Base-by-base conservation (phyloP, 2,797 vertebrate species). In the Synaphobranchus kaupii region DNA sequence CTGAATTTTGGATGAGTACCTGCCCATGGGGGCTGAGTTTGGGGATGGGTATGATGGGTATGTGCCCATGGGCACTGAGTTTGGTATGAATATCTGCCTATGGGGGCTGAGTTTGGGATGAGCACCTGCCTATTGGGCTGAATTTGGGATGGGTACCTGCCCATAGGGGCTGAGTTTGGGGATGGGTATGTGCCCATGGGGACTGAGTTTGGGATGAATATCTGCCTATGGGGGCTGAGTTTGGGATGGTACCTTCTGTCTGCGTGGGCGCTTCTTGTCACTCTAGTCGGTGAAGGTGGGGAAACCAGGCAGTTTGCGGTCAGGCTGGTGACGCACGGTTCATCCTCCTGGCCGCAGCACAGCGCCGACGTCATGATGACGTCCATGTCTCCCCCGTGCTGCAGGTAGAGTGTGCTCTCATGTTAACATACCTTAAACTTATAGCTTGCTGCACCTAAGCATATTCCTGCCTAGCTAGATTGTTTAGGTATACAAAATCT, bases 311-410 rank as follows among this genome's bases (percentile, higher is more conserved):
- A 97, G 92, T 22, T 98, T 97, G 83, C 94, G 92, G 0, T 92
- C 86, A 0, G 12, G 87, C 92, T 84, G 88, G 95, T 92, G 87
- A 99, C 93, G 90, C 97, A 94, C 3, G 97, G 96, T 86, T 98
- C 98, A 0, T 98, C 97, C 0, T 97, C 94, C 83, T 95, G 94
- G 0, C 68, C 92, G 90, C 87, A 91, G 44, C 97, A 98, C 89
- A 97, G 82, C 39, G 95, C 93, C 0, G 96, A 96, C n/a, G 92
- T 92, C 86, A 95, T 95, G 89, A 99, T 97, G 78, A 90, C 83
- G 7, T 97, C 96, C 97, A 98, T 96, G 66, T 99, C 93, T 0
- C 98, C 97, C 90, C 96, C 85, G 89, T 97, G 97, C 93, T 97
- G 96, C 90, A 95, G 0, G 20, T 98, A 98, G 0, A 97, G 95